Conservation (phyloP, 2,888 invertebrate genomes). For the Punctoribates punctum region DNA sequence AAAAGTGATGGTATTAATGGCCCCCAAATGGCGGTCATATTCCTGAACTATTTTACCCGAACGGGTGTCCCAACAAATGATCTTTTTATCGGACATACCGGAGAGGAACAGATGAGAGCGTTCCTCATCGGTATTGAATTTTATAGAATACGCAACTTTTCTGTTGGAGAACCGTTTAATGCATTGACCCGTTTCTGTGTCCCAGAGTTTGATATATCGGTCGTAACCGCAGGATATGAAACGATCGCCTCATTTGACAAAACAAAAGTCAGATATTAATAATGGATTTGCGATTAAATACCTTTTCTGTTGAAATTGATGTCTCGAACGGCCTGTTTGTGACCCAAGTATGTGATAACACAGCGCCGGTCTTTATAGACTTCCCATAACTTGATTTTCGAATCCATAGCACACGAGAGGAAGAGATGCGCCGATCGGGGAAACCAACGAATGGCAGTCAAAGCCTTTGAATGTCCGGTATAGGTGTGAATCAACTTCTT, state of each 20-base stretch:
- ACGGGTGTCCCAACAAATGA: constrained; percentile 96
- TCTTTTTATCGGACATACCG: constrained; percentile 98
- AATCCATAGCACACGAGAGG: constrained; percentile 94
- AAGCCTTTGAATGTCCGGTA: constrained; percentile 95
- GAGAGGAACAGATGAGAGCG: constrained; percentile 97
- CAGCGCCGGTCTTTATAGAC: constrained; percentile 92
- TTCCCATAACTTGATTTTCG: constrained; percentile 96
- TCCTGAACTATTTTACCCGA: constrained; percentile 94
- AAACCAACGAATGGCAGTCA: constrained; percentile 91
- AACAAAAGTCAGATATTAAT: no score
- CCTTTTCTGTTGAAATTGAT: constrained; percentile 84
- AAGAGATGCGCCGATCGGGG: constrained; percentile 90
- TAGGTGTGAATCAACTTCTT: constrained; percentile 94
- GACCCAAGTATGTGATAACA: constrained; percentile 89
- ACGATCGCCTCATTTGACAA: constrained; percentile 65
- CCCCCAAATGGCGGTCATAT: constrained; percentile 96
- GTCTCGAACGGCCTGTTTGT: constrained; percentile 93
- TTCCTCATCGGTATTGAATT: constrained; percentile 86
- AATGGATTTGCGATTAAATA: no score
- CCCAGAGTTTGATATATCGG: constrained; percentile 94
- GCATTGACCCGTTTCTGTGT: constrained; percentile 77
- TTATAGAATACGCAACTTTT: constrained; percentile 96
- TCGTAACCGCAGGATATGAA: constrained; percentile 94
- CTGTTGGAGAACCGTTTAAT: constrained; percentile 77
- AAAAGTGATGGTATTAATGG: constrained; percentile 98